These are phyloP conservation scores for Masnerella sp. DNA, from an alignment of 2,888 invertebrate species.

Conservation along the genomic window DNA sequence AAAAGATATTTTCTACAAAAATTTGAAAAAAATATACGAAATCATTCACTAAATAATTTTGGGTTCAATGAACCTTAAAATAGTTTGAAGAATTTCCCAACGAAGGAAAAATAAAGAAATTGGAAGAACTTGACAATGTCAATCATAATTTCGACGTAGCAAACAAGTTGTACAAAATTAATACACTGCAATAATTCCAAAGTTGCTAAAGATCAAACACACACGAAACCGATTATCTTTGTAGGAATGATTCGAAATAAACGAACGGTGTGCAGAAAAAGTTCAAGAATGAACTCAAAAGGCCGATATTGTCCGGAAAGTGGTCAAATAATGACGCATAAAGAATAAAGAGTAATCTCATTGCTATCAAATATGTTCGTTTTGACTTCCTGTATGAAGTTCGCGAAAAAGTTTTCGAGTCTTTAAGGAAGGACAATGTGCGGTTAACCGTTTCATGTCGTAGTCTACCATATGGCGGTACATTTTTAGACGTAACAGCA, in stretches of 20 bases:
- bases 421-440: conserved; percentile 52
- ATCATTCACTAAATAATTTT: too few species aligned
- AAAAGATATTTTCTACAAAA: too few species aligned
- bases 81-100: too few species aligned
- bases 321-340: conserved; percentile 45
- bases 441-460: conserved; percentile 55
- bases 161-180: too few species aligned
- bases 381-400: conserved; percentile 50
- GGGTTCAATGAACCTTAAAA: too few species aligned
- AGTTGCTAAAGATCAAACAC: too few species aligned
- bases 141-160: too few species aligned
- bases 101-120: too few species aligned
- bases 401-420: conserved; percentile 42
- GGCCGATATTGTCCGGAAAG: conserved; percentile 32
- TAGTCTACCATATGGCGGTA: conserved; percentile 49
- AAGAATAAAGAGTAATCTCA: conserved; percentile 51
- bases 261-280: conserved; percentile 28
- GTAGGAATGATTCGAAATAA: conserved; percentile 24
- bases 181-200: too few species aligned
- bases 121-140: too few species aligned
- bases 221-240: conserved; percentile 15
- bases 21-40: too few species aligned
- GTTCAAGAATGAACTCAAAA: conserved; percentile 38
- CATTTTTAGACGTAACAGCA: conserved; percentile 40
- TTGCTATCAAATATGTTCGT: conserved; percentile 52